Evolutionary conservation across 2,888 invertebrate species (phyloP), one percentile per base, ranked within the genome.

Genomic region (Agelastica alni): DNA sequence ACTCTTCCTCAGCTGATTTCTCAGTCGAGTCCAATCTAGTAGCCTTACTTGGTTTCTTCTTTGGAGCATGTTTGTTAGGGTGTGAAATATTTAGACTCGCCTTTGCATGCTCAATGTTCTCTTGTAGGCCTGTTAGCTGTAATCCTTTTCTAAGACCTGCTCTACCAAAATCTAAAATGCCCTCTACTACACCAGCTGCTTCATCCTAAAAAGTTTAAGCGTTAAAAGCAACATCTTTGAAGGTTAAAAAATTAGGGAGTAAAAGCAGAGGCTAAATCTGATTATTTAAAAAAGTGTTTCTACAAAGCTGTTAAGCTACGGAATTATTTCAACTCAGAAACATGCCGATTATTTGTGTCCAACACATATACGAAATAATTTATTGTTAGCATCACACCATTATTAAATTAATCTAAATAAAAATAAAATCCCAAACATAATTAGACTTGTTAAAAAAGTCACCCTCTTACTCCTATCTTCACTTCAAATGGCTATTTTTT

Each of bases 101-200:
- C 53, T 63, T 68, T 0, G 67, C 67, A n/a, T 53, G 65, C 32
- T 66, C 70, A 53, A 70, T 66, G 51, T 70, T 81, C 45, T 84
- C 85, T 58, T 84, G 81, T 9, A 85, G 77, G 0, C 84, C 84
- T 0, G 84, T 84, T 36, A 85, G 77, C 0, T 83, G 77, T 18
- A 75, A 52, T 0, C 85, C 85, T 62, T 84, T 84, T 68, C 82
- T 80, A 9, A 85, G 65, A 0, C 84, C 83, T 0, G 85, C 84
- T 58, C 83, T 81, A 12, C 84, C 85, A 58, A 84, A 82, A 70
- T 84, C 85, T 18, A 85, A 70, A 0, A 85, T 76, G 0, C 84
- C 84, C 67, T 84, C 85, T 75, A 85, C 83, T 77, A 85, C 80
- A 0, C 84, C 84, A 0, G 83, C 84, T 0, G 84, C 84, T 69